Percentiles rank a stretch among this genome's conserved stretches.
Evolutionary conservation across 2,888 invertebrate species (phyloP).

Genomic region (Chaetogeoica ovagalla): DNA sequence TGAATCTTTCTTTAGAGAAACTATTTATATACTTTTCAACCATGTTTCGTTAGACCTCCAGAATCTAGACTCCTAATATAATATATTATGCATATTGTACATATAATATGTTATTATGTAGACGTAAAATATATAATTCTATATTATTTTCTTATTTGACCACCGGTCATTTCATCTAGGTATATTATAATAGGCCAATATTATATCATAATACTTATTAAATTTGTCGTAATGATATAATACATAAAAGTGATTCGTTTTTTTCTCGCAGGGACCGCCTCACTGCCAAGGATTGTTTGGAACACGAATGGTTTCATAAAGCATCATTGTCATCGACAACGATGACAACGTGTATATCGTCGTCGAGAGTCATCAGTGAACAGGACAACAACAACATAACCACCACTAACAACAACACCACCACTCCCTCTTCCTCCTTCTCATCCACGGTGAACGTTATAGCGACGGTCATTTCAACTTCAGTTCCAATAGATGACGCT

Average conservation of each 20-base stretch:
- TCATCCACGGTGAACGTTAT: no score
- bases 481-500: constrained; percentile 54
- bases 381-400: background rate
- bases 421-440: background rate
- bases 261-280: constrained; percentile 76
- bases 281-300: constrained; percentile 83
- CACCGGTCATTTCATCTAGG: no score
- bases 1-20: no score
- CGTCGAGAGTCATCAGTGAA: background rate
- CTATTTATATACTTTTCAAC: no score
- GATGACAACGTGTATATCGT: background rate
- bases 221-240: background rate
- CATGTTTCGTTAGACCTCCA: no score
- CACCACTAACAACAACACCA: background rate
- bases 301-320: constrained; percentile 79
- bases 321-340: background rate
- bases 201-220: no score
- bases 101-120: no score
- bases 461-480: constrained; percentile 55
- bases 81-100: no score
- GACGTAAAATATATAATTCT: no score
- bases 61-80: no score
- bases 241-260: background rate
- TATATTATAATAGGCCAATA: no score
- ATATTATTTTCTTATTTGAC: no score